A percentile compares a stretch with the other conserved stretches of the same genome.
Conservation (phyloP, 2,113 vertebrate genomes). For the Nerophis lumbriciformis region DNA sequence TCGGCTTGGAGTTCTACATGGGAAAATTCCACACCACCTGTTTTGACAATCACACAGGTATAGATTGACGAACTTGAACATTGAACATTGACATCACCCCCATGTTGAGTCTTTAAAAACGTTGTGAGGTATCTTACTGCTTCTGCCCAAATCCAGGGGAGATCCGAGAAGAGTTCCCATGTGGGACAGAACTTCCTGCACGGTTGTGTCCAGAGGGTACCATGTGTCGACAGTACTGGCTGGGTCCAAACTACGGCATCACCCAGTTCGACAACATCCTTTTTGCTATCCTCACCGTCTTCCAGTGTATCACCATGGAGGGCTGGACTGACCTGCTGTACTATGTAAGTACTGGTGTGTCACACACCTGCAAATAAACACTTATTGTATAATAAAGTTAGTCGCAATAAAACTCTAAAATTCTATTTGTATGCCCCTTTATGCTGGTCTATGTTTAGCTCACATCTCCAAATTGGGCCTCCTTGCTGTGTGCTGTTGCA, state of each 20-base stretch:
- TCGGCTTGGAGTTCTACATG: slow-evolving; percentile 95
- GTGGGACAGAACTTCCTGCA: slow-evolving; percentile 78
- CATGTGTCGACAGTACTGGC: slow-evolving; percentile 82
- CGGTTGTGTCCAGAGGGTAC: slow-evolving; percentile 85
- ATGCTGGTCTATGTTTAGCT: too few species aligned
- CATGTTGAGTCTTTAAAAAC: neutral
- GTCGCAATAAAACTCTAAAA: neutral
- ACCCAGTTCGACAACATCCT: slow-evolving; percentile 97
- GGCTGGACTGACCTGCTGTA: slow-evolving; percentile 94
- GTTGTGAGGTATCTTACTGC: neutral
- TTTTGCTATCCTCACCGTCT: slow-evolving; percentile 90
- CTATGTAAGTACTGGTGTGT: slow-evolving; percentile 71
- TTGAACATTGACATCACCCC: neutral
- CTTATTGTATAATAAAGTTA: too few species aligned
- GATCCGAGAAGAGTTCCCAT: slow-evolving; percentile 84
- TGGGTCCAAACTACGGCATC: slow-evolving; percentile 90
- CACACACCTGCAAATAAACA: neutral
- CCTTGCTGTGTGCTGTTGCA: neutral
- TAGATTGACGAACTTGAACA: neutral
- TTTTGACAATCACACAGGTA: slow-evolving; percentile 85
- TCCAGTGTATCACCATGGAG: slow-evolving; percentile 97
- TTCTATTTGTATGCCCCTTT: neutral
- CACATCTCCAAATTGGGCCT: neutral
- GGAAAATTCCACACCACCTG: slow-evolving; percentile 92
- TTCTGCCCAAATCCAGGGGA: slow-evolving; percentile 69